phyloP scores from a whole-genome alignment of 2,113 vertebrate genomes.

The Apteryx owenii region DNA sequence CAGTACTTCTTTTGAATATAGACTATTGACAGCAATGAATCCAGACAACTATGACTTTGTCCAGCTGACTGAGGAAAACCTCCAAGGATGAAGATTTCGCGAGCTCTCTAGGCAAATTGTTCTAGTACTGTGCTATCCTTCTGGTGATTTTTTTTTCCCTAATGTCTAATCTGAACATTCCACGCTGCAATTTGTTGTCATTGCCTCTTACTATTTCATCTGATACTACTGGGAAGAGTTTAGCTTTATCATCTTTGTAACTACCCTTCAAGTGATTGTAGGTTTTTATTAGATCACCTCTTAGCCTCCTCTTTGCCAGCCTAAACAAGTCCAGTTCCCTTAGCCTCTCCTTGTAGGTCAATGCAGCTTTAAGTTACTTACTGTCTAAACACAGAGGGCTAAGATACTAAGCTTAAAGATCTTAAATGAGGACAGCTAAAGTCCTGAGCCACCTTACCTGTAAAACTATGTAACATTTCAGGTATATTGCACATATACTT shows the following conservation, averaged over 20 bases:
- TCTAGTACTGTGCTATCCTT: background rate
- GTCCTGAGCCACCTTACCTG: background rate
- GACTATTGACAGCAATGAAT: slow-evolving; percentile 4
- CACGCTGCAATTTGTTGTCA: background rate
- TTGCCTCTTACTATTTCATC: background rate
- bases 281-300: background rate
- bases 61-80: background rate
- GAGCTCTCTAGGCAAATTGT: background rate
- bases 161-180: background rate
- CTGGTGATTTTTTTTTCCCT: background rate
- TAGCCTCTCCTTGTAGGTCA: background rate
- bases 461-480: background rate
- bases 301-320: background rate
- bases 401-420: background rate
- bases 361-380: background rate
- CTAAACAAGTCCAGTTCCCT: background rate
- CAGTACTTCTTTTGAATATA: background rate
- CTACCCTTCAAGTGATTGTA: background rate
- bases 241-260: background rate
- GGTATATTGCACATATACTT: background rate
- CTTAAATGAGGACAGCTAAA: background rate
- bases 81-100: background rate
- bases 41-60: background rate
- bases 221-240: background rate
- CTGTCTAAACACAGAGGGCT: background rate